Evolutionary conservation across 2,113 vertebrate species (phyloP), one percentile per base, ranked within the genome.

Genomic region (Beaufortia kweichowensis): DNA sequence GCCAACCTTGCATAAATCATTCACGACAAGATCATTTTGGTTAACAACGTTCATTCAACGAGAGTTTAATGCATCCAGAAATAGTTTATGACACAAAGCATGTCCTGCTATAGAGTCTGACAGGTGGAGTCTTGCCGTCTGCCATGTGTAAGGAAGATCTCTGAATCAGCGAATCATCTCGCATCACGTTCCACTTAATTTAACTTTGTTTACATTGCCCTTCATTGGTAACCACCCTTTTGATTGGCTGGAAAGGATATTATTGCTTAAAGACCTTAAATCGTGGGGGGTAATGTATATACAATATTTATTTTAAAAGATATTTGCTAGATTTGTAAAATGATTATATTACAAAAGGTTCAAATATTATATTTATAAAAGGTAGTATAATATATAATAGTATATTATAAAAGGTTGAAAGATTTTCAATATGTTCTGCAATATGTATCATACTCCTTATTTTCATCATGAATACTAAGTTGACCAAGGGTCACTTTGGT

Each of bases 401-500:
- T n/a, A n/a, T n/a, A n/a, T n/a, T n/a, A n/a, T n/a, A n/a, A n/a
- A n/a, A n/a, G n/a, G n/a, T 35, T 14, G 14, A 46, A 46, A 46
- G 15, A 14, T 17, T 17, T 46, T 14, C 15, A 4, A 46, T 17
- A 41, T 11, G 39, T 11, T 9, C 8, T 11, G 39, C 39, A 3
- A 3, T 7, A 39, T 39, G 35, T 10, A 11, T 39, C 35, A 11
- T 39, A 4, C 11, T 39, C 35, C 11, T 39, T 10, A 39, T 26
- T 55, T 31, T 60, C 12, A 24, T 56, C n/a, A 24, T 43, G 35
- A 41, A 29, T 11, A 15, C 66, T 64, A 17, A 56, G 46, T 72
- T 63, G 43, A 55, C 53, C 17, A 65, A 28, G 62, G 74, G 80
- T 76, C 78, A 82, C 33, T 43, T 29, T 29, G 46, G 48, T 72